Percentiles rank a stretch among this genome's conserved stretches.
phyloP scores from a whole-genome alignment of 53 echinoderm and acorn worm genomes.

The Henricia sp. region DNA sequence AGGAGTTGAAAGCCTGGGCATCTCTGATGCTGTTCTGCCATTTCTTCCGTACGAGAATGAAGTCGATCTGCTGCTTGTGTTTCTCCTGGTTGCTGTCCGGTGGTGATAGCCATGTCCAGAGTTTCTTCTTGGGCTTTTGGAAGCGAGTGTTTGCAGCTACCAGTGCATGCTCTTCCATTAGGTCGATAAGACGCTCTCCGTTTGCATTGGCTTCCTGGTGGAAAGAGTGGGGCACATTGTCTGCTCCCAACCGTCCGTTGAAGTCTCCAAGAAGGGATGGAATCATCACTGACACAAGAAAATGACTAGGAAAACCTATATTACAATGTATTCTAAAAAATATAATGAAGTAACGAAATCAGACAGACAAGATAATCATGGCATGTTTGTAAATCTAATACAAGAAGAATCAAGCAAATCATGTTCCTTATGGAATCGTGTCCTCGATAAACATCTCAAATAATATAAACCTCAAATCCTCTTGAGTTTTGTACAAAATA shows the following conservation, averaged over 20 bases:
- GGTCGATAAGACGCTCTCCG: slow-evolving; percentile 34
- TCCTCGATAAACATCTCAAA: too few relatives aligned
- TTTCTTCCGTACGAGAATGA: slow-evolving; percentile 36
- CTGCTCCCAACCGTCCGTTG: slow-evolving; percentile 48
- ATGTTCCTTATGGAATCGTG: too few relatives aligned
- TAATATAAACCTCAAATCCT: too few relatives aligned
- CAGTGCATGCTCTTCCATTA: slow-evolving; percentile 27
- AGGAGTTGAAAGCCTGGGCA: slow-evolving; percentile 22
- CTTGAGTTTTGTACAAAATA: too few relatives aligned
- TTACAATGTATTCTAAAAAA: too few relatives aligned
- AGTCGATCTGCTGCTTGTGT: slow-evolving; percentile 52
- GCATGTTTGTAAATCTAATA: too few relatives aligned
- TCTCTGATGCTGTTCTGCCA: slow-evolving; percentile 58
- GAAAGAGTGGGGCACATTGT: slow-evolving; percentile 7
- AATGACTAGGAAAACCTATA: too few relatives aligned
- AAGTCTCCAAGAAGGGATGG: slow-evolving; percentile 46
- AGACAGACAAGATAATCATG: too few relatives aligned
- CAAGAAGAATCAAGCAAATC: too few relatives aligned
- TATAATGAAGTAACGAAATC: too few relatives aligned
- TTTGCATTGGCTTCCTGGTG: slow-evolving; percentile 55
- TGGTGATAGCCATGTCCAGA: slow-evolving; percentile 53
- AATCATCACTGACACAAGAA: too few relatives aligned
- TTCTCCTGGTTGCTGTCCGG: too few relatives aligned
- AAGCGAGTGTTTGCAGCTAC: slow-evolving; percentile 33
- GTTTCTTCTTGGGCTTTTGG: slow-evolving; percentile 34